phyloP scores from a whole-genome alignment of 2,888 invertebrate genomes.

The Electrophaes corylata region DNA sequence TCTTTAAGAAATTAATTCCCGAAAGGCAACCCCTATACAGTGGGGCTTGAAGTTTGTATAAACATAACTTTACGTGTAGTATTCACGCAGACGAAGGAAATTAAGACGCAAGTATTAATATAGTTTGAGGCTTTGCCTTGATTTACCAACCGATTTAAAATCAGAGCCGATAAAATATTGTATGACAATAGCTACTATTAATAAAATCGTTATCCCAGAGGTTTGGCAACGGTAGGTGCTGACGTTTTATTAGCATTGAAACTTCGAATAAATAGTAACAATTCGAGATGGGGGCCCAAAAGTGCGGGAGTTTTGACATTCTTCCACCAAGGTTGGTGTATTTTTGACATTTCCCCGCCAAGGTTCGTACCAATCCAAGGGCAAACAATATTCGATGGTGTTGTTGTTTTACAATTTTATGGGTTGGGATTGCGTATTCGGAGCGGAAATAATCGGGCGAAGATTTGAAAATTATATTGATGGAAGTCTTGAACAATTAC shows the following conservation, averaged over 20 bases:
- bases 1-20: no score
- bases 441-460: background rate
- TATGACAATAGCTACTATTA: constrained; percentile 17
- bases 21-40: no score
- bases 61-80: no score
- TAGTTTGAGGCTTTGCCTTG: no score
- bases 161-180: background rate
- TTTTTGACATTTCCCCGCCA: constrained; percentile 8
- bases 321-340: constrained; percentile 18
- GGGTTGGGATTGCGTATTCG: background rate
- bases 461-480: background rate
- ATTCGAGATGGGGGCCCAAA: background rate
- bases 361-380: constrained; percentile 19
- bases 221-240: constrained; percentile 32
- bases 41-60: no score
- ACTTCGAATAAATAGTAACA: background rate
- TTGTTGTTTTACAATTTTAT: constrained; percentile 12
- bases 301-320: constrained; percentile 18
- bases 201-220: constrained; percentile 26
- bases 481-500: background rate
- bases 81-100: no score
- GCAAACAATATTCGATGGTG: constrained; percentile 16
- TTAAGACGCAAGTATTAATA: no score
- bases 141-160: no score
- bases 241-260: background rate